Evolutionary conservation across 2,888 invertebrate genomes (phyloP).

Genomic region (Pollenia amentaria): DNA sequence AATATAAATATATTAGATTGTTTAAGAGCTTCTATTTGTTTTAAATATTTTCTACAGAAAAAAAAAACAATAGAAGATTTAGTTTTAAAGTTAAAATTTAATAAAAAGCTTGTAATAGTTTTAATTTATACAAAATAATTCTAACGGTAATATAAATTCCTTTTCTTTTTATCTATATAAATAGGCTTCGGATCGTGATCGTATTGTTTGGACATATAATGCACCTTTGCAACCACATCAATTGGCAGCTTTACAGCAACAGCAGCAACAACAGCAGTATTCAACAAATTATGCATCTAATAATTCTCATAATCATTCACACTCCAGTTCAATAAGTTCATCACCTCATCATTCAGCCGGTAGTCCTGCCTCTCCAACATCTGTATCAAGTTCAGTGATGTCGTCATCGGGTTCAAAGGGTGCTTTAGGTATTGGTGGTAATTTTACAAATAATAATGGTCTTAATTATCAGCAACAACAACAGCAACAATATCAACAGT

Average conservation of each 20-base stretch:
- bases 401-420: slow-evolving; percentile 90
- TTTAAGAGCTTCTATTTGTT: slow-evolving; percentile 33
- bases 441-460: slow-evolving; percentile 75
- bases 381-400: slow-evolving; percentile 94
- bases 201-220: slow-evolving; percentile 96
- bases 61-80: slow-evolving; percentile 24
- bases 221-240: slow-evolving; percentile 87
- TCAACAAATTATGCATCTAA: slow-evolving; percentile 76
- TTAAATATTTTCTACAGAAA: background rate
- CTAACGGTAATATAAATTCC: slow-evolving; percentile 9
- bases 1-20: background rate
- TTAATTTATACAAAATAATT: background rate
- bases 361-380: slow-evolving; percentile 92
- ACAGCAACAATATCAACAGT: slow-evolving; percentile 75
- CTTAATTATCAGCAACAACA: slow-evolving; percentile 70
- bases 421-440: slow-evolving; percentile 82
- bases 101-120: slow-evolving; percentile 27
- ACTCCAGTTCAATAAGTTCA: slow-evolving; percentile 85
- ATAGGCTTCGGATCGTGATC: slow-evolving; percentile 85
- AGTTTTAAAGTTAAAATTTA: slow-evolving; percentile 18
- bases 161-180: slow-evolving; percentile 18
- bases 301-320: slow-evolving; percentile 83
- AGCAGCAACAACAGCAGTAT: slow-evolving; percentile 83
- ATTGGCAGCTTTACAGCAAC: slow-evolving; percentile 79
- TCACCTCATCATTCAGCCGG: slow-evolving; percentile 86